Conservation (phyloP, 2,797 vertebrate genomes). For the Luscinia megarhynchos region DNA sequence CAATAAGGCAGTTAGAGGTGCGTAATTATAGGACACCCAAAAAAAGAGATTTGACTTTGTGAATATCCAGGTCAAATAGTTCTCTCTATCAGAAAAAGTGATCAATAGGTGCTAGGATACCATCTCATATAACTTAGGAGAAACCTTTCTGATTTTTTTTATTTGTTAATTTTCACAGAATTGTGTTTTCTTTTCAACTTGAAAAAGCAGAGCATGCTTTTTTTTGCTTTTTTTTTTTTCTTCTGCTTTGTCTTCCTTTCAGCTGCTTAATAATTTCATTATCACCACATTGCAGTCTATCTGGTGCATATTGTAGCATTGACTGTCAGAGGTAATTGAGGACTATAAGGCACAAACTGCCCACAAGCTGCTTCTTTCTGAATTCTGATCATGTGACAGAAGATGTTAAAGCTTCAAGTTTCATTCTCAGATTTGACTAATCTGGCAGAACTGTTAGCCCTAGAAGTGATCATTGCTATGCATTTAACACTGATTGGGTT, state of each 20-base stretch:
- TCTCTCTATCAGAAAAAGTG: background rate
- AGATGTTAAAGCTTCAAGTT: background rate
- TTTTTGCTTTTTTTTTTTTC: no score
- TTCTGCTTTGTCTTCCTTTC: background rate
- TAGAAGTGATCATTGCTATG: background rate
- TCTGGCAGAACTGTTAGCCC: background rate
- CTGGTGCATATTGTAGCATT: background rate
- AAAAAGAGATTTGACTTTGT: background rate
- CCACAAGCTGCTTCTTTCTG: background rate
- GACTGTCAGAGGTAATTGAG: background rate
- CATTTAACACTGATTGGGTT: background rate
- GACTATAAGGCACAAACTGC: background rate
- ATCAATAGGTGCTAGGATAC: background rate
- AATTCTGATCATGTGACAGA: background rate
- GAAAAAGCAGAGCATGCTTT: background rate
- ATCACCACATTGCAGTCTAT: background rate
- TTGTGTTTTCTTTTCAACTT: background rate
- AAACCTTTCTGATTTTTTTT: background rate
- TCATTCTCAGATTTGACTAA: background rate
- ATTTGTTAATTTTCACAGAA: background rate
- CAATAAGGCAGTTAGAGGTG: background rate
- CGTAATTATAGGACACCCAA: background rate
- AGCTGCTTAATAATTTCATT: background rate
- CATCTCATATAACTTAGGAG: background rate
- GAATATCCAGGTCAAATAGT: background rate